Conservation (phyloP, 1,140 invertebrate species). For the Penaeus indicus region DNA sequence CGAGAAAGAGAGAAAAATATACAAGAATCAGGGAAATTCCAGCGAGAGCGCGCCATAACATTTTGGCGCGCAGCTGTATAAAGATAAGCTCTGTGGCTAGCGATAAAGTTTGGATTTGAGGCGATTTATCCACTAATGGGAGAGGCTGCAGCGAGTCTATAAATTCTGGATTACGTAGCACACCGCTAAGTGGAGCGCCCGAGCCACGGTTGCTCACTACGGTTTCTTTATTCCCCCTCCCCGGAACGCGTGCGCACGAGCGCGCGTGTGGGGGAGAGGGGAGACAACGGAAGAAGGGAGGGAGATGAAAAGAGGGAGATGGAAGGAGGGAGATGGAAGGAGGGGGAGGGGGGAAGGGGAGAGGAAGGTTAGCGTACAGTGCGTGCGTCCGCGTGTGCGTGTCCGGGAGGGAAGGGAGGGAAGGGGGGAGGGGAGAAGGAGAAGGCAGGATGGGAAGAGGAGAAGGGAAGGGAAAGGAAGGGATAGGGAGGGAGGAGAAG, state of each 20-base stretch:
- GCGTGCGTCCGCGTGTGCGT: conserved; percentile 11
- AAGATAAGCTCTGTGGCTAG: conserved; percentile 65
- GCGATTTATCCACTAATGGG: conserved; percentile 66
- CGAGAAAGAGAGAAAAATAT: background rate
- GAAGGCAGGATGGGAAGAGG: background rate
- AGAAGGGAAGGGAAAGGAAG: background rate
- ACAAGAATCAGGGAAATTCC: conserved; percentile 32
- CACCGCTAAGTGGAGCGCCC: conserved; percentile 58
- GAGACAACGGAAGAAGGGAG: background rate
- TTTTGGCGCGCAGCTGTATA: conserved; percentile 53
- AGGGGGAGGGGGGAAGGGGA: too few relatives aligned
- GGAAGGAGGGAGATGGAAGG: too few relatives aligned
- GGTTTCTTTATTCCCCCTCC: background rate
- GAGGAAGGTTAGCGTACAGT: background rate
- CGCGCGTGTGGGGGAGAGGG: too few relatives aligned
- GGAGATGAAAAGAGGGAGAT: background rate
- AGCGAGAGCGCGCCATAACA: conserved; percentile 18
- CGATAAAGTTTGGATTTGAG: conserved; percentile 66
- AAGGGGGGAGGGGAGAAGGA: background rate
- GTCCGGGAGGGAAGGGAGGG: background rate
- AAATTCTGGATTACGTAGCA: conserved; percentile 65
- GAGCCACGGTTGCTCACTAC: background rate
- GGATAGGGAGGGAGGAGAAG: too few relatives aligned
- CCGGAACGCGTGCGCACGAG: too few relatives aligned
- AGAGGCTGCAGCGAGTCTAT: conserved; percentile 63